Conservation (phyloP, 2,888 invertebrate genomes). For the Panorpa germanica region DNA sequence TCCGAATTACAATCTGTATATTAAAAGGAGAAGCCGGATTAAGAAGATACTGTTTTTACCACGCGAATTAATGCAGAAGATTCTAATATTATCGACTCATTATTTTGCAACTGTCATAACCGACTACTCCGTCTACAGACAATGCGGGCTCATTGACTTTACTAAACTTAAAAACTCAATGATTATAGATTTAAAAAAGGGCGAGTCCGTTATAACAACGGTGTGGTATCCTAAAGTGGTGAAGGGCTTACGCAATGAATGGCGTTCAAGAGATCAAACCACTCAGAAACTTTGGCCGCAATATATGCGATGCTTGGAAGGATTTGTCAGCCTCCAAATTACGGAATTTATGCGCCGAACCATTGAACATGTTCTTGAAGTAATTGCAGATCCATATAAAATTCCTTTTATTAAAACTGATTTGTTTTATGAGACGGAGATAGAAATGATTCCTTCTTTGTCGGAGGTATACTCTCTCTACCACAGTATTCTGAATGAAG, state of each 20-base stretch:
- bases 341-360: conserved; percentile 47
- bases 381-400: conserved; percentile 28
- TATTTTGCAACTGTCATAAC: too few species aligned
- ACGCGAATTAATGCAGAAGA: too few species aligned
- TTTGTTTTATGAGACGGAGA: conserved; percentile 31
- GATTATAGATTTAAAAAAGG: conserved; percentile 20
- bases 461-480: conserved; percentile 33
- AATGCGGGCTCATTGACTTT: too few species aligned
- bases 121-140: too few species aligned
- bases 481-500: conserved; percentile 32
- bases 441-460: conserved; percentile 38
- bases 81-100: too few species aligned
- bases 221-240: conserved; percentile 25
- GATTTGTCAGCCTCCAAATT: conserved; percentile 37
- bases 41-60: too few species aligned
- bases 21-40: too few species aligned
- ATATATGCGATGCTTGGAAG: conserved; percentile 24
- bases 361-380: conserved; percentile 37
- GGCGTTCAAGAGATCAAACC: conserved; percentile 17
- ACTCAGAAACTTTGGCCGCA: conserved; percentile 18
- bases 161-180: conserved; percentile 17
- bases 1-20: too few species aligned
- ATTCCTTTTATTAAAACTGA: conserved; percentile 43
- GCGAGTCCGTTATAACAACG: conserved; percentile 21
- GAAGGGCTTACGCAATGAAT: conserved; percentile 17